Evolutionary conservation across 1,140 invertebrate species (phyloP), one percentile per base, ranked within the genome.

Genomic region (Cataglyphis hispanica): DNA sequence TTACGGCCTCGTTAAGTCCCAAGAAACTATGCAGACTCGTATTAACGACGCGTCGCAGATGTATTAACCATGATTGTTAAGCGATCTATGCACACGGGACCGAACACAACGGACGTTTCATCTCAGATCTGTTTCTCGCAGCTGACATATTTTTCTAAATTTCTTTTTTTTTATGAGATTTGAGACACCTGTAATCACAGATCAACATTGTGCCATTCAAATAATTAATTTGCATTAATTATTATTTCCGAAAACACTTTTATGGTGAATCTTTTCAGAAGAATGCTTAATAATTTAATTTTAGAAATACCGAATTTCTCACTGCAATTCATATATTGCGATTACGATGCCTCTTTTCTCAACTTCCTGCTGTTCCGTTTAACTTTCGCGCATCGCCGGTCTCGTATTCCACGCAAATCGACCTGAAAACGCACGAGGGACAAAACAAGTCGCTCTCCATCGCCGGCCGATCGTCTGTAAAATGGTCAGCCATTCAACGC

Each of bases 401-500:
- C 75, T 76, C 66, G 75, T 72, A 86, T 88, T 78, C 31, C 74
- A 27, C 43, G 70, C 70, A 77, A 90, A 90, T 87, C 69, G 86
- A 11, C 61, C 46, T 63, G 78, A 80, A 86, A 90, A 84, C 11
- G 34, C 89, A 60, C 86, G 31, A 22, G 89, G 89, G 88, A 90
- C 81, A 88, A 90, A 91, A 90, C 89, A 88, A 88, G 67, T 63
- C 40, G 43, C 37, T 76, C 27, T 66, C 37, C 22, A 64, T 40
- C 27, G 46, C n/a, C 70, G 72, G 67, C 80, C 81, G 90, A 91
- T 91, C 87, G 72, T 58, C 78, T n/a, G 43, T 66, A 89, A 91
- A 90, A 91, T 91, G 81, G 87, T 78, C 75, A 64, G 69, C 86
- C 90, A 86, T 92, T 91, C 91, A 83, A n/a, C 77, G 89, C 86